These are phyloP conservation scores for Oceanites oceanicus DNA, from an alignment of 2,113 vertebrate species.

Conservation along the genomic window DNA sequence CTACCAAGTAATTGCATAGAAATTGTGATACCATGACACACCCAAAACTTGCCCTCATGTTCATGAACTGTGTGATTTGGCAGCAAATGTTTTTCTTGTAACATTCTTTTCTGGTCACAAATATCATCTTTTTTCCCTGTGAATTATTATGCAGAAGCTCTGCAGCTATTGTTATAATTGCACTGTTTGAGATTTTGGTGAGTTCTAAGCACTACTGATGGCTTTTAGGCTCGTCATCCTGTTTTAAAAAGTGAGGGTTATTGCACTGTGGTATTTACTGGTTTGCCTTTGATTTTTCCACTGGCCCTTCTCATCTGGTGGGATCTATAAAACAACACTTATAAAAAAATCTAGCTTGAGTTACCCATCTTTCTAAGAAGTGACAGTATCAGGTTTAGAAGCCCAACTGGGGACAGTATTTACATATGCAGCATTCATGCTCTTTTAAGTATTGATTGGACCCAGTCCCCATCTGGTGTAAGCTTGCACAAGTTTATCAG, in stretches of 20 bases:
- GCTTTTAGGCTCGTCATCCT: neutral
- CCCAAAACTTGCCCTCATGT: neutral
- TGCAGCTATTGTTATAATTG: neutral
- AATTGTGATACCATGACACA: neutral
- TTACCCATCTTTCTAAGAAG: neutral
- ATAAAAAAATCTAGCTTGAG: neutral
- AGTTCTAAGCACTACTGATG: neutral
- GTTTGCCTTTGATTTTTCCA: neutral
- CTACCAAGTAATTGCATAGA: neutral
- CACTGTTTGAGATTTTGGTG: neutral
- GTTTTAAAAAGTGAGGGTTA: neutral
- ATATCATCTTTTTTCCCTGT: neutral
- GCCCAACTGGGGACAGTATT: neutral
- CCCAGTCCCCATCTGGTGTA: neutral
- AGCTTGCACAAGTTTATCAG: neutral
- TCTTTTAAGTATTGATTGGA: neutral
- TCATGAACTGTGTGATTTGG: neutral
- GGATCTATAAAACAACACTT: neutral
- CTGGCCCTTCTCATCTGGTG: neutral
- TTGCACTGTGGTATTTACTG: neutral
- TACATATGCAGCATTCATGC: neutral
- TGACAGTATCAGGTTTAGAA: neutral
- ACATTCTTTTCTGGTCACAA: neutral
- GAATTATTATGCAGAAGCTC: neutral
- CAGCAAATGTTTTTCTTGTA: neutral